These are phyloP conservation scores for Macquaria australasica DNA, from an alignment of 2,113 vertebrate genomes.

Conservation along the genomic window DNA sequence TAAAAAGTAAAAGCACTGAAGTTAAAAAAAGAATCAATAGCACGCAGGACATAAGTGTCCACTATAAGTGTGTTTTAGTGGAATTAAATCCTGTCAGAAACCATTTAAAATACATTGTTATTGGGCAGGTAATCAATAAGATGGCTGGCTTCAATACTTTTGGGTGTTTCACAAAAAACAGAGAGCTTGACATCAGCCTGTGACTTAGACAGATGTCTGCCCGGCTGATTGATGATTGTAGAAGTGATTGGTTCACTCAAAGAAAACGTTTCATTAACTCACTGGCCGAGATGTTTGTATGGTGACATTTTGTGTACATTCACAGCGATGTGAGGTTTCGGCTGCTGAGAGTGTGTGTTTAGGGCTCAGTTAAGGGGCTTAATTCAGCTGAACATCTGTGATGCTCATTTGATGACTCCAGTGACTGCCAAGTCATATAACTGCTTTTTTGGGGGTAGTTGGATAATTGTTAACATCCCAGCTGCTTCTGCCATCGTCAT, in stretches of 20 bases:
- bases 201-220: neutral
- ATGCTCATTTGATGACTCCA: constrained; percentile 25
- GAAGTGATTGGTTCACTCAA: neutral
- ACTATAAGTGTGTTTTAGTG: neutral
- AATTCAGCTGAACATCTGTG: constrained; percentile 50
- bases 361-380: constrained; percentile 17
- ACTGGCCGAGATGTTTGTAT: neutral
- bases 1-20: neutral
- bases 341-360: neutral
- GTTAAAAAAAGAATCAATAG: neutral
- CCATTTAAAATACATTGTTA: neutral
- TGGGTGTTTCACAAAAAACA: neutral
- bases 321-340: constrained; percentile 17
- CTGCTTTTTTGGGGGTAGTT: constrained; percentile 40
- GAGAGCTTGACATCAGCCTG: neutral
- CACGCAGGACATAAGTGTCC: neutral
- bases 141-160: neutral
- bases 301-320: neutral
- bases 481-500: constrained; percentile 41
- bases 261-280: neutral
- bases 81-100: neutral
- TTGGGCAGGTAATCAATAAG: constrained; percentile 9
- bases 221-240: neutral
- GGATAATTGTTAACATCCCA: constrained; percentile 42
- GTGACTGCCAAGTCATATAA: constrained; percentile 35